Evolutionary conservation across 1,140 invertebrate genomes (phyloP).

Genomic region (Bemisia tabaci): DNA sequence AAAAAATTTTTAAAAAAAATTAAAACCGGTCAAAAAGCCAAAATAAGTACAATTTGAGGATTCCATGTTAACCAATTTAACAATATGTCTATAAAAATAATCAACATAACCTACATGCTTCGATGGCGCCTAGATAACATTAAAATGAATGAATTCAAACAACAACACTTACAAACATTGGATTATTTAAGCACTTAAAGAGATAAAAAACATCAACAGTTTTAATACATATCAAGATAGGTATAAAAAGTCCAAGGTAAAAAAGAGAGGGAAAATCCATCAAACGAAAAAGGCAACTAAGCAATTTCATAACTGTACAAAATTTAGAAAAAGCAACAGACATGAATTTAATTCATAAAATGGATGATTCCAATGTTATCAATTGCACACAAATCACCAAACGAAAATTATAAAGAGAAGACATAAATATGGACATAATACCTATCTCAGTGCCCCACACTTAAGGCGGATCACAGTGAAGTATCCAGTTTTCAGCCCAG

Average conservation of each 20-base stretch:
- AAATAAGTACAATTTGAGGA: not conserved
- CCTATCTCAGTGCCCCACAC: too few species aligned
- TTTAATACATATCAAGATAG: not conserved
- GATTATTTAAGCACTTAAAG: not conserved
- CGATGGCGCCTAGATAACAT: not conserved
- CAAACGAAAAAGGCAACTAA: not conserved
- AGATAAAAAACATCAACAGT: not conserved
- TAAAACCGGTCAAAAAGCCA: not conserved
- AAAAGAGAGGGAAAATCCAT: not conserved
- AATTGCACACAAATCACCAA: too few species aligned
- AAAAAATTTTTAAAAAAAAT: not conserved
- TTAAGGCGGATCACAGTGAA: too few species aligned
- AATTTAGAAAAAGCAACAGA: not conserved
- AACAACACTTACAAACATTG: not conserved
- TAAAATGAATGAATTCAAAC: not conserved
- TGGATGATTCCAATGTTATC: too few species aligned
- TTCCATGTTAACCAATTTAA: not conserved
- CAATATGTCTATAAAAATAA: not conserved
- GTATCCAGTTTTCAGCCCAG: too few species aligned
- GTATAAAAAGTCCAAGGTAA: not conserved
- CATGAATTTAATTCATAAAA: too few species aligned
- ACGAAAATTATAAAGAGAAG: too few species aligned
- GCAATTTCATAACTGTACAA: not conserved
- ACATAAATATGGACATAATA: too few species aligned
- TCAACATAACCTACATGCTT: not conserved